These are phyloP conservation scores for Rhamnusium bicolor DNA, from an alignment of 2,888 invertebrate species.

Conservation along the genomic window DNA sequence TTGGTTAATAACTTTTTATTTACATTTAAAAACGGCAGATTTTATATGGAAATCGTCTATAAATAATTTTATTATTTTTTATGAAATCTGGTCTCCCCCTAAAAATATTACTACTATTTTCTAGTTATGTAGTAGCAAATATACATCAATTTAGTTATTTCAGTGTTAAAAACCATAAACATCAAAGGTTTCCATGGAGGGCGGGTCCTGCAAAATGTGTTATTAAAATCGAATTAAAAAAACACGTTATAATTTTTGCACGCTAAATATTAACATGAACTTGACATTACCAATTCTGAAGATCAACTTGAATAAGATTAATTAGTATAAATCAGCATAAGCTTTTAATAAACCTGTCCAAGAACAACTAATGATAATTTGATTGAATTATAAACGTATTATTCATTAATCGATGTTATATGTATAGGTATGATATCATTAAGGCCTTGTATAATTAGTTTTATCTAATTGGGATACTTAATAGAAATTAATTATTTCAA, in stretches of 20 bases:
- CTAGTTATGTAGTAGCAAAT: neutral
- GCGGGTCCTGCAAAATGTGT: slow-evolving; percentile 2
- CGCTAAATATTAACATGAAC: slow-evolving; percentile 30
- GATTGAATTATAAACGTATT: slow-evolving; percentile 35
- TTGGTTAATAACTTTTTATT: too few species aligned
- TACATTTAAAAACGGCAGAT: too few species aligned
- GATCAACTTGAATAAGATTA: slow-evolving; percentile 38
- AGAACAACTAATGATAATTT: slow-evolving; percentile 31
- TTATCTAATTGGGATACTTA: slow-evolving; percentile 9
- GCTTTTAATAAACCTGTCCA: slow-evolving; percentile 36
- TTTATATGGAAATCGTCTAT: too few species aligned
- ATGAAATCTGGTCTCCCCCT: too few species aligned
- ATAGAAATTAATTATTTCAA: slow-evolving; percentile 4
- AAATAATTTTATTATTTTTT: too few species aligned
- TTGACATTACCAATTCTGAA: slow-evolving; percentile 39
- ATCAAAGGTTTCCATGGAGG: neutral
- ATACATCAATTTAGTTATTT: neutral
- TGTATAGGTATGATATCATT: slow-evolving; percentile 37
- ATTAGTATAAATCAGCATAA: slow-evolving; percentile 32
- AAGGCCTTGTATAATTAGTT: slow-evolving; percentile 13
- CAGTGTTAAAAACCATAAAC: neutral
- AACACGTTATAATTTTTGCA: slow-evolving; percentile 19
- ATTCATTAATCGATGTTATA: slow-evolving; percentile 23
- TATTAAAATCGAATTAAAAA: slow-evolving; percentile 36
- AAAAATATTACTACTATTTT: neutral